phyloP scores from a whole-genome alignment of 2,113 vertebrate genomes.

The Phocoena phocoena region DNA sequence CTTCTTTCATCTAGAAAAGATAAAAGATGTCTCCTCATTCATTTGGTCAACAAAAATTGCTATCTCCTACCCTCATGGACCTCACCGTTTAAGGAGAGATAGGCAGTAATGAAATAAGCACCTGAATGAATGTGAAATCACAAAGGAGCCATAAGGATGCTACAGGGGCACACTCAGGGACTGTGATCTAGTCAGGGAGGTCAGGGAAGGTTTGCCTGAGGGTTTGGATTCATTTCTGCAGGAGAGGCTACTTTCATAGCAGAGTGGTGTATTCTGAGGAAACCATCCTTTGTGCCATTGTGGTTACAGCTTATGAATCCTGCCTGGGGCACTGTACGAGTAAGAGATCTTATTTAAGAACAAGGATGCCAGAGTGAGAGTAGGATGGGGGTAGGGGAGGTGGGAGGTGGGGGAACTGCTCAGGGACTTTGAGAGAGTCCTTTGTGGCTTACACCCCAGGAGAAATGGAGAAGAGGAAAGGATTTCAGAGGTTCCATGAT shows the following conservation, averaged over 20 bases:
- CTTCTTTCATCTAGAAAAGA: slow-evolving; percentile 45
- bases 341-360: background rate
- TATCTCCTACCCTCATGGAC: background rate
- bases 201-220: background rate
- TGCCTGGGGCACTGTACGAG: background rate
- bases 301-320: background rate
- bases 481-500: background rate
- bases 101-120: background rate
- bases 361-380: background rate
- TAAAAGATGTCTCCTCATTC: background rate
- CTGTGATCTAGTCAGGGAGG: background rate
- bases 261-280: background rate
- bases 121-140: background rate
- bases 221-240: background rate
- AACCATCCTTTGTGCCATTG: background rate
- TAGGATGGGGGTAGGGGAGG: background rate
- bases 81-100: background rate
- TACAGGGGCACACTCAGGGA: background rate
- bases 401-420: background rate
- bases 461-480: background rate
- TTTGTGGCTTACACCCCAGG: background rate
- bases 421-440: background rate
- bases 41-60: background rate
- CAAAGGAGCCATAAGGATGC: background rate
- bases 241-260: background rate